Conservation (phyloP, 2,797 vertebrate genomes). For the Malurus splendens region DNA sequence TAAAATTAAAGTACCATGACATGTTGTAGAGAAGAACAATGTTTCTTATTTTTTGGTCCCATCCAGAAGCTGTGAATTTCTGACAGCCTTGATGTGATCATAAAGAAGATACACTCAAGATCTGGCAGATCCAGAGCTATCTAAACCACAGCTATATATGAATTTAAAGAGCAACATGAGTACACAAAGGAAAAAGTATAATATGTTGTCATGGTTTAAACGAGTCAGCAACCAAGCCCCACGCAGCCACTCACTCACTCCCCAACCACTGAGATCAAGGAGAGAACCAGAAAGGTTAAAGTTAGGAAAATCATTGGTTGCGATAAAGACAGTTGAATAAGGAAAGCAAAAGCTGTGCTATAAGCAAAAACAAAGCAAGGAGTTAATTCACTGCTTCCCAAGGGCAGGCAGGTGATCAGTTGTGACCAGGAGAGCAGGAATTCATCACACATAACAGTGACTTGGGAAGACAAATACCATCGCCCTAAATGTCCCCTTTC, state of each 20-base stretch:
- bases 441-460: fast-evolving
- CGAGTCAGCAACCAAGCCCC: background rate
- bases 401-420: background rate
- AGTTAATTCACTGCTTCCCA: background rate
- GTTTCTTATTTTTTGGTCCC: background rate
- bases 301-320: background rate
- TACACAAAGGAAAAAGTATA: background rate
- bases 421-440: background rate
- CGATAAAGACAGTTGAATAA: background rate
- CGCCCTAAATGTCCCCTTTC: background rate
- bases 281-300: background rate
- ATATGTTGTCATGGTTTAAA: background rate
- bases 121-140: background rate
- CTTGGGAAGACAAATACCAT: background rate
- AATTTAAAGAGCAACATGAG: background rate
- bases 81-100: background rate
- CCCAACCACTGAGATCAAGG: no score
- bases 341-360: background rate
- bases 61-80: background rate
- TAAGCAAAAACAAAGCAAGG: background rate
- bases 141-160: background rate
- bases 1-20: background rate
- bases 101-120: background rate
- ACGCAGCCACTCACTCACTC: fast-evolving
- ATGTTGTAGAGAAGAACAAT: background rate